Evolutionary conservation across 2,113 vertebrate genomes (phyloP), one percentile per base, ranked within the genome.

Genomic region (Enhydra lutris): DNA sequence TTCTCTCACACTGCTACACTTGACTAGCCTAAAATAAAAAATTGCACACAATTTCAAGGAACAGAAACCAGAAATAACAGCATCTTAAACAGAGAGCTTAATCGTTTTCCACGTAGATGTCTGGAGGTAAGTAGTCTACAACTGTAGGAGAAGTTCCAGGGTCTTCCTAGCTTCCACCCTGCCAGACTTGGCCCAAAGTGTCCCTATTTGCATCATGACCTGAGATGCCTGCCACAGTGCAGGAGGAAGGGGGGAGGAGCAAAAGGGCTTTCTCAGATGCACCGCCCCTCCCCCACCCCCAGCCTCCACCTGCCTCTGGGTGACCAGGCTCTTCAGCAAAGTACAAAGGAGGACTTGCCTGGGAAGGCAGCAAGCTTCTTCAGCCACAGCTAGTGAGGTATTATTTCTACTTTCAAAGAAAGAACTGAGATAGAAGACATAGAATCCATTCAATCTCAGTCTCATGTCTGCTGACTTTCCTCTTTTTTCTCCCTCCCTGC

Each of bases 151-250:
- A 31, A 14, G 13, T 29, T 50, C 73, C 18, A 55, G 47, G 26
- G 67, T 69, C 59, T 55, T 69, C 12, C 69, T 61, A 3, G 21
- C 29, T 76, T 59, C 1, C 11, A 57, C n/a, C 52, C 9, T 63
- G 86, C 47, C 87, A 36, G 29, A 29, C 26, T 36, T 50, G 42
- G 50, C 36, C 11, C 10, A 7, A 11, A 6, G n/a, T 69, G 24
- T 36, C 73, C 36, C 21, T 45, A 7, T 91, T 34, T 71, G 7
- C 52, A 12, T 78, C 57, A 24, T 4, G 17, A 61, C 67, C 26
- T 0, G 4, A 6, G 34, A 59, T 4, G 17, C 47, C 39, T 42
- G 57, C 59, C 7, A 1, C 2, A 9, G 5, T 2, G 3, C 47
- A 82, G 84, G 55, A 20, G 15, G 24, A n/a, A 20, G 36, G 61